Evolutionary conservation across 2,113 vertebrate species (phyloP).

Genomic region (Puntigrus tetrazona): DNA sequence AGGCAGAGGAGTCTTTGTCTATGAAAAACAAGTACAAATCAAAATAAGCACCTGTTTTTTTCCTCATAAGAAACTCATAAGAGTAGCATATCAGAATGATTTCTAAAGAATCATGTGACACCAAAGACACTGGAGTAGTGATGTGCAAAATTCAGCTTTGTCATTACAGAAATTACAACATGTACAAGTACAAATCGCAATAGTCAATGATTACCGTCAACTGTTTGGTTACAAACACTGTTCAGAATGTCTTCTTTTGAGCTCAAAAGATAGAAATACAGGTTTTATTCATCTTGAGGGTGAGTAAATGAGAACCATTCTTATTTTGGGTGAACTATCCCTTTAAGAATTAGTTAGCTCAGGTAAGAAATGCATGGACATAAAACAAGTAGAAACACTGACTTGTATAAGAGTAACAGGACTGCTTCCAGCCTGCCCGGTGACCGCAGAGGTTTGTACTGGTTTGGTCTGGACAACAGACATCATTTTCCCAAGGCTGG

Average conservation of each 20-base stretch:
- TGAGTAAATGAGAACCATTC: too few species aligned
- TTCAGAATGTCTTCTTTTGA: too few species aligned
- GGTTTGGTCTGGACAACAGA: slow-evolving; percentile 84
- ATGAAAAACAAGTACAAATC: not conserved
- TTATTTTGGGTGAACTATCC: too few species aligned
- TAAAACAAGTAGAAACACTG: slow-evolving; percentile 6
- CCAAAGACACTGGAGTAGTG: not conserved
- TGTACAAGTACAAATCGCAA: too few species aligned
- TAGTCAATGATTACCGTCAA: too few species aligned
- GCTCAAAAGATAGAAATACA: too few species aligned
- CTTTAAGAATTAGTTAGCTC: too few species aligned
- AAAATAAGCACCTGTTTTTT: not conserved
- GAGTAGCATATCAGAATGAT: not conserved
- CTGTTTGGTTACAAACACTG: too few species aligned
- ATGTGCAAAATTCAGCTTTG: not conserved
- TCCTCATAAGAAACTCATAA: too few species aligned
- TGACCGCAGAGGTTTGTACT: slow-evolving; percentile 78
- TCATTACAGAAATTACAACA: too few species aligned
- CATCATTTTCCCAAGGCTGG: slow-evolving; percentile 79
- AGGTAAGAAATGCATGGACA: too few species aligned
- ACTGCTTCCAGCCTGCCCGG: slow-evolving; percentile 77
- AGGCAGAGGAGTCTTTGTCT: slow-evolving; percentile 83
- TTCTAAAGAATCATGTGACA: not conserved
- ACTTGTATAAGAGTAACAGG: slow-evolving; percentile 83
- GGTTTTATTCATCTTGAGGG: too few species aligned